These are phyloP conservation scores for Rotaria macrura DNA, from an alignment of 2,888 invertebrate genomes.

Conservation along the genomic window DNA sequence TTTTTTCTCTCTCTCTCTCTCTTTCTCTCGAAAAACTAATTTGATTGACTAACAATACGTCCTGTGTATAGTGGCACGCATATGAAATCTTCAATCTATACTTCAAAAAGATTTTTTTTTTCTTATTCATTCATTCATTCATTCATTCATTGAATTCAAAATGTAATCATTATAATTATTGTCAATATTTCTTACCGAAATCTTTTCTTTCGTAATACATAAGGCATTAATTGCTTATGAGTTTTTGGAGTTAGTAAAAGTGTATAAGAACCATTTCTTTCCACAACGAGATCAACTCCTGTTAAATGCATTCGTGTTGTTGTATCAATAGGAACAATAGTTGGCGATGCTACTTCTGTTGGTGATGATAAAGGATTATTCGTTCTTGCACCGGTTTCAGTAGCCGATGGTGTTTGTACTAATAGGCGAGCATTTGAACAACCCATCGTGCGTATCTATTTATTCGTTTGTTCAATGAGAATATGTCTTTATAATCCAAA, in stretches of 20 bases:
- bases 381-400: not conserved
- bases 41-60: not conserved
- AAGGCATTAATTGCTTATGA: conserved; percentile 18
- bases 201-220: not conserved
- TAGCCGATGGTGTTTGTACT: not conserved
- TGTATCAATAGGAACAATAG: not conserved
- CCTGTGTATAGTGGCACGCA: not conserved
- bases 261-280: conserved; percentile 9
- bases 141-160: not conserved
- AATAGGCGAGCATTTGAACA: conserved; percentile 12
- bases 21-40: not conserved
- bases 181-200: not conserved
- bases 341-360: not conserved
- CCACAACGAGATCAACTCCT: conserved; percentile 15
- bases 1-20: too few species aligned
- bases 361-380: not conserved
- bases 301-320: conserved; percentile 1
- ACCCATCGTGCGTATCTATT: not conserved
- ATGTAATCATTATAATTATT: not conserved
- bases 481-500: not conserved
- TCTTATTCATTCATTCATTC: not conserved
- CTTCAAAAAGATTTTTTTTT: not conserved
- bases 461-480: not conserved
- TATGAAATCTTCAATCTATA: not conserved
- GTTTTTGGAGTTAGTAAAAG: conserved; percentile 4